A percentile compares a stretch with the other conserved stretches of the same genome.
Evolutionary conservation across 2,113 vertebrate genomes (phyloP).

Genomic region (Leiothrix lutea): DNA sequence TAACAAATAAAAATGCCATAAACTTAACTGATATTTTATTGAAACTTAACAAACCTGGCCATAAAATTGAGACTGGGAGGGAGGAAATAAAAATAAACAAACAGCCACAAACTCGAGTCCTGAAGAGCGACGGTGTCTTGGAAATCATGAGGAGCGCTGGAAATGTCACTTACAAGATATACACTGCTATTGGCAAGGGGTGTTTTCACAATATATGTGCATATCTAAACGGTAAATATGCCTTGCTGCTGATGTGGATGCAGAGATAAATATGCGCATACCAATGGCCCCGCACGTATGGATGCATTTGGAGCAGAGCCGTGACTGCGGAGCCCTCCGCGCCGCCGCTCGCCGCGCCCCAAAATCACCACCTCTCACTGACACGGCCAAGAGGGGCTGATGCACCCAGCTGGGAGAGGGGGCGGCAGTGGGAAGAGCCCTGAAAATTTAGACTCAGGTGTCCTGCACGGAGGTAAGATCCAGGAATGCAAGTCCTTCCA

Average conservation of each 20-base stretch:
- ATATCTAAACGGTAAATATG: constrained; percentile 51
- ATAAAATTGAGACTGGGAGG: background rate
- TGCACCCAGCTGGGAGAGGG: background rate
- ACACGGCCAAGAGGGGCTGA: background rate
- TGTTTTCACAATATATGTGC: constrained; percentile 61
- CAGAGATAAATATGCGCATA: constrained; percentile 69
- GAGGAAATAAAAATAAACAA: constrained; percentile 39
- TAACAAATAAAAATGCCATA: constrained; percentile 13
- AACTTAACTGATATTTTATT: background rate
- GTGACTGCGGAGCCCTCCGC: constrained; percentile 9
- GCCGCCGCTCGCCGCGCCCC: background rate
- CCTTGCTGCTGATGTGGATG: constrained; percentile 32
- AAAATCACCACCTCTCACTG: background rate
- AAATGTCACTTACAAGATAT: constrained; percentile 54
- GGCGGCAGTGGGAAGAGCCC: background rate
- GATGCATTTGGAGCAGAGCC: constrained; percentile 48
- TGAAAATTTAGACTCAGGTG: background rate
- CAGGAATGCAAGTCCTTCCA: background rate
- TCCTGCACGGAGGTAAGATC: background rate
- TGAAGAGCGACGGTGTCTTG: background rate
- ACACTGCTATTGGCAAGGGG: constrained; percentile 45
- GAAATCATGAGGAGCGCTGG: constrained; percentile 22
- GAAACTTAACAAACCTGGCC: constrained; percentile 21
- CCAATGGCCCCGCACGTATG: constrained; percentile 23
- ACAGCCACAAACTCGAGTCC: background rate